These are phyloP conservation scores for Monochamus alternatus DNA, from an alignment of 2,888 invertebrate genomes.

Conservation along the genomic window DNA sequence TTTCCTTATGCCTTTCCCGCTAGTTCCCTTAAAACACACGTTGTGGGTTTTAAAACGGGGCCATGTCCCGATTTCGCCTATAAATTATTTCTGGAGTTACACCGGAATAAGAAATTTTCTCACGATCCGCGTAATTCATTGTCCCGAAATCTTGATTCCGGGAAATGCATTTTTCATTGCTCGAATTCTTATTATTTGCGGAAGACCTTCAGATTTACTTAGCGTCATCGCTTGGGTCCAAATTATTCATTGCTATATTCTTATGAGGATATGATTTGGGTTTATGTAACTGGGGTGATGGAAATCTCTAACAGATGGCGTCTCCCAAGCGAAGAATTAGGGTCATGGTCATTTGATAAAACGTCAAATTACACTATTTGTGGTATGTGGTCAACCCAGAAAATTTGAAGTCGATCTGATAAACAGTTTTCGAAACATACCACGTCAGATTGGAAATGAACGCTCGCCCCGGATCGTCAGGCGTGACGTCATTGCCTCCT, in stretches of 20 bases:
- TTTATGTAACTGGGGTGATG: no score
- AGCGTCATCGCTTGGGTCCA: neutral
- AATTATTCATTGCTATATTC: neutral
- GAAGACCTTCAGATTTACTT: neutral
- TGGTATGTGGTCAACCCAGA: no score
- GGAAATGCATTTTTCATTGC: constrained; percentile 26
- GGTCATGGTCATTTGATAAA: no score
- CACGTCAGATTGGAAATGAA: no score
- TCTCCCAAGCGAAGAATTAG: no score
- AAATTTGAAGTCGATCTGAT: no score
- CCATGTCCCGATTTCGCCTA: neutral
- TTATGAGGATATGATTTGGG: neutral
- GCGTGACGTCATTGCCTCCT: no score
- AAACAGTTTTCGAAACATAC: no score
- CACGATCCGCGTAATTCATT: constrained; percentile 2
- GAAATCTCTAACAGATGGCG: no score
- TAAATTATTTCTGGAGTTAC: constrained; percentile 9
- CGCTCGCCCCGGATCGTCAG: no score
- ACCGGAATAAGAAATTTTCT: constrained; percentile 15
- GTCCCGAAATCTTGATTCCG: neutral
- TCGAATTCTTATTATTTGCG: neutral
- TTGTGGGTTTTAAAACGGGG: neutral
- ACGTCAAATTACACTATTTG: no score
- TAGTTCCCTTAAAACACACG: neutral
- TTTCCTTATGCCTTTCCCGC: neutral